Evolutionary conservation across 2,888 invertebrate species (phyloP), one percentile per base, ranked within the genome.

Genomic region (Plebejus anna): DNA sequence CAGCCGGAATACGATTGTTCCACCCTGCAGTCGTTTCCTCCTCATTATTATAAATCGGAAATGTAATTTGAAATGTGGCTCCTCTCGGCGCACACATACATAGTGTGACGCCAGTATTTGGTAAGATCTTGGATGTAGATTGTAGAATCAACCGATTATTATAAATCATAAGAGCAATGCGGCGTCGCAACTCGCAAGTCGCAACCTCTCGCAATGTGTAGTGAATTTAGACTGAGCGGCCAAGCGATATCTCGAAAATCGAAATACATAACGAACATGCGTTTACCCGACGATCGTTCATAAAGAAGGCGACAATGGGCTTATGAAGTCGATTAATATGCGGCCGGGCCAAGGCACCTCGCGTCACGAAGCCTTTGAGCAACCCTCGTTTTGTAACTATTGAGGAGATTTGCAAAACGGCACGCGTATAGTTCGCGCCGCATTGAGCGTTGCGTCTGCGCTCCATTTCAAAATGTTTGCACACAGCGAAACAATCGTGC

Each of bases 121-220:
- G 75, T 76, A 75, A 73, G 32, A 75, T 61, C 75, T 36, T 32
- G 76, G 32, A 51, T 51, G 55, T 51, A 32, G 70, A 81, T 22
- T 22, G 22, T 22, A 22, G 22, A 22, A 22, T 22, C 22, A n/a
- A 80, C 78, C 78, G 76, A 80, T 80, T 78, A 80, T 80, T 78
- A 77, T 81, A 78, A 89, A 90, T 89, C 87, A 87, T 80, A 77
- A 78, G 79, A 79, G 78, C 81, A 78, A 76, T 81, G 86, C 80
- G 78, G 77, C 82, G 86, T 87, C 89, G 93, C 91, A 91, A 92
- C 90, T 90, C 89, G 92, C 91, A 91, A 92, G 90, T 90, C 89
- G 92, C 91, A 91, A 92, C 90, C 90, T 89, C 91, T 92, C 92
- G 93, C 92, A 87, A 92, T 92, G 89, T 90, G 89, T 90, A 88